These are phyloP conservation scores for Cephalopholis sonnerati DNA, from an alignment of 2,113 vertebrate genomes.

Conservation along the genomic window DNA sequence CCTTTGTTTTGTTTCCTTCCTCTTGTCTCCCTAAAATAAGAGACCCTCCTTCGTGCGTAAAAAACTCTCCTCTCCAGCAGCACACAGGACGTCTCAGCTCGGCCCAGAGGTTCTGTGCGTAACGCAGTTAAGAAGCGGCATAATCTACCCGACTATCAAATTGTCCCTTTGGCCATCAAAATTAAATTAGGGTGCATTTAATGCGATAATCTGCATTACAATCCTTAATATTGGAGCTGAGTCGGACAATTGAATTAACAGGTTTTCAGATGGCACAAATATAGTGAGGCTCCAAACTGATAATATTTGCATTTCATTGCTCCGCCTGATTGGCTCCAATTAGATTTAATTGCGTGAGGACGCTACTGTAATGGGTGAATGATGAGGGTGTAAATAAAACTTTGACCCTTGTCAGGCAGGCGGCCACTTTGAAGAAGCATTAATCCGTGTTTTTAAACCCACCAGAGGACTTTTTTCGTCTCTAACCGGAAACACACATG, in stretches of 20 bases:
- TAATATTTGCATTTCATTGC: constrained; percentile 66
- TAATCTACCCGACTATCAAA: constrained; percentile 70
- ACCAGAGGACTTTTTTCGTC: not conserved
- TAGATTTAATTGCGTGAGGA: constrained; percentile 56
- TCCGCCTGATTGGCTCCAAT: constrained; percentile 68
- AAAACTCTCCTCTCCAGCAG: constrained; percentile 6
- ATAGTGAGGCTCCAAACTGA: constrained; percentile 54
- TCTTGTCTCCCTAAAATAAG: not conserved
- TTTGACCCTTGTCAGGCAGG: constrained; percentile 51
- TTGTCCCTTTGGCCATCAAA: constrained; percentile 73
- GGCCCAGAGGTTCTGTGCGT: constrained; percentile 47
- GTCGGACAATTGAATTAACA: constrained; percentile 83
- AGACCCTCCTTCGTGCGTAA: constrained; percentile 17
- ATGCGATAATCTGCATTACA: constrained; percentile 85
- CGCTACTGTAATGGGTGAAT: constrained; percentile 47
- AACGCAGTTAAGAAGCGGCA: constrained; percentile 70
- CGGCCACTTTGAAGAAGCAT: constrained; percentile 36
- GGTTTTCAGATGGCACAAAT: constrained; percentile 74
- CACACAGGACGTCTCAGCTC: constrained; percentile 42
- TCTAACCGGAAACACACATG: not conserved
- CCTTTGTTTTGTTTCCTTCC: not conserved
- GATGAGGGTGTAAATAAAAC: constrained; percentile 65
- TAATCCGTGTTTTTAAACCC: not conserved
- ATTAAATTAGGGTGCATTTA: constrained; percentile 80
- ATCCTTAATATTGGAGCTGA: constrained; percentile 76